Base-by-base conservation (phyloP, 2,797 vertebrate genomes). In the Arnoldichthys spilopterus region DNA sequence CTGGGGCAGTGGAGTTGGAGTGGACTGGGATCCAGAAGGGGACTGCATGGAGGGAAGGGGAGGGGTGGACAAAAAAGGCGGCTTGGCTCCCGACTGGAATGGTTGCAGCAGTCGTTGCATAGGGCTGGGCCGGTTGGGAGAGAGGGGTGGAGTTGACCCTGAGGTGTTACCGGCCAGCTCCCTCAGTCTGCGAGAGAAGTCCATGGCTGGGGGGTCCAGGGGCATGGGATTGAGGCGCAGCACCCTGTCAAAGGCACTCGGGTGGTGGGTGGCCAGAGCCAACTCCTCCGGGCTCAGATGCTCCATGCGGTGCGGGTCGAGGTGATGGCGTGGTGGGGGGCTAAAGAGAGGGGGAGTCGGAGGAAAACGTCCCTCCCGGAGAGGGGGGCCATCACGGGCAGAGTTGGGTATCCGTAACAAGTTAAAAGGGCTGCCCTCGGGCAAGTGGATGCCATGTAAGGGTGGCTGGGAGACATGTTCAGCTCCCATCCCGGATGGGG, bases 241-340 rank as follows among this genome's bases (percentile, higher is more conserved):
- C 95, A 99, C 98, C 96, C 98, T 97, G 93, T 99, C 98, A 92
- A 99, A 99, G 97, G 97, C 97, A 98, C 98, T 99, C 95, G 98
- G 97, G 94, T 98, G 95, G 94, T 99, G 98, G 92, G 96, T 96
- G 92, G 96, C 97, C 93, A 99, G 94, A 90, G 96, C 97, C 96
- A 99, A 94, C 92, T 99, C 98, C 95, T 99, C 98, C 61, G 96
- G 96, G 93, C 96, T 98, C 94, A 99, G 93, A 91, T 97, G 98
- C 89, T 96, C 95, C 93, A 96, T 95, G 88, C 87, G 87, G 91
- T 98, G 98, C 83, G 95, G 95, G 88, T 99, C 98, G 93, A 99
- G 94, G 93, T 98, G 98, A 93, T 98, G 97, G 87, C 98, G 96
- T 24, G 98, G 97, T 87, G 97, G 98, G 80, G 98, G 97, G 86